Conservation (phyloP, 1,140 invertebrate genomes). For the Formica exsecta region DNA sequence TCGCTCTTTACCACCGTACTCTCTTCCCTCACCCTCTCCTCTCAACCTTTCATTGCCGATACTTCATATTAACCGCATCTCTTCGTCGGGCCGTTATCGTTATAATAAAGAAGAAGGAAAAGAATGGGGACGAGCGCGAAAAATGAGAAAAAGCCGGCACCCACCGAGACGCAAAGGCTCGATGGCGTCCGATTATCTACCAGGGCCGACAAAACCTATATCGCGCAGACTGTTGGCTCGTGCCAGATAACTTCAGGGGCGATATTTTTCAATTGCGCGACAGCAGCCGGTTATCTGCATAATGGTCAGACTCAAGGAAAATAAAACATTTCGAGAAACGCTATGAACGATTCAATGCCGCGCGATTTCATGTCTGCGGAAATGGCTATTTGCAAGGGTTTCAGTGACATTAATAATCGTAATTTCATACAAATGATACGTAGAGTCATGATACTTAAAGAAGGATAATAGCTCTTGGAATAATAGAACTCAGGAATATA, state of each 20-base stretch:
- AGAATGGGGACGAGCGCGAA: slow-evolving; percentile 26
- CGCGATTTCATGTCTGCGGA: slow-evolving; percentile 48
- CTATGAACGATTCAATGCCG: slow-evolving; percentile 5
- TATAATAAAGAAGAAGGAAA: slow-evolving; percentile 70
- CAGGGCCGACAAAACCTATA: slow-evolving; percentile 42
- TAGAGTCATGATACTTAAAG: slow-evolving; percentile 13
- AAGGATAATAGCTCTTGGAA: slow-evolving; percentile 6
- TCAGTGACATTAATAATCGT: slow-evolving; percentile 43
- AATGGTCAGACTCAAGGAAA: slow-evolving; percentile 49
- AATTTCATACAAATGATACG: slow-evolving; percentile 29
- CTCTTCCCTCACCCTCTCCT: neutral
- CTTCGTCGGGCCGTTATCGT: slow-evolving; percentile 73
- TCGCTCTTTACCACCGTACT: slow-evolving; percentile 16
- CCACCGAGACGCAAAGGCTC: slow-evolving; percentile 58
- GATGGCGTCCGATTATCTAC: slow-evolving; percentile 69
- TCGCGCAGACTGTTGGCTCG: slow-evolving; percentile 37
- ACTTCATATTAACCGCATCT: slow-evolving; percentile 76
- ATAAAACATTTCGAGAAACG: slow-evolving; percentile 40
- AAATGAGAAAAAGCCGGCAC: neutral
- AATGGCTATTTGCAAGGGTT: slow-evolving; percentile 34
- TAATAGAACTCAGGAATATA: no score
- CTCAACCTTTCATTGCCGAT: slow-evolving; percentile 49
- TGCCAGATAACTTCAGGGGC: slow-evolving; percentile 69
- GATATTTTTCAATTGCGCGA: slow-evolving; percentile 69
- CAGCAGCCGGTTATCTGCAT: slow-evolving; percentile 50